A percentile compares a stretch with the other conserved stretches of the same genome.
Evolutionary conservation across 2,797 vertebrate species (phyloP).

Genomic region (Sebastes itinus): DNA sequence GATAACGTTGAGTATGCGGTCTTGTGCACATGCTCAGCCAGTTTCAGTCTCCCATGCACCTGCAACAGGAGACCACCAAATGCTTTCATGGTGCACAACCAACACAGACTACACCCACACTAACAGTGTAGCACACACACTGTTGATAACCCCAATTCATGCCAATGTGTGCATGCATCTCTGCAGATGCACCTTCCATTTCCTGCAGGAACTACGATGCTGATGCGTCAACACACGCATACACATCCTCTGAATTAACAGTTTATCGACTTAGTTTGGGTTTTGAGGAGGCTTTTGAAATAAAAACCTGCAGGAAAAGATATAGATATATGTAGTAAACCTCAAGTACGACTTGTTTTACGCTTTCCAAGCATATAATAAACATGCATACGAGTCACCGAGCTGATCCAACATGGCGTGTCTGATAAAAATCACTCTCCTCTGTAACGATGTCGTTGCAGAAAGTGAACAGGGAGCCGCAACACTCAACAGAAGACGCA

Average conservation of each 20-base stretch:
- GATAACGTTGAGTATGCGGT: background rate
- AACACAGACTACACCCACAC: conserved; percentile 21
- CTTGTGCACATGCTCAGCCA: background rate
- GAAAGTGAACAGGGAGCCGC: background rate
- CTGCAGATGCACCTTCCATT: conserved; percentile 62
- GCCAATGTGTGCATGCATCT: conserved; percentile 15
- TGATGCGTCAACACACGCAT: background rate
- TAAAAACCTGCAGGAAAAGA: background rate
- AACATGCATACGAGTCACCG: background rate
- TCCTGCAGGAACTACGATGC: conserved; percentile 57
- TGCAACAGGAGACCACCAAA: conserved; percentile 30
- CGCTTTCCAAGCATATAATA: background rate
- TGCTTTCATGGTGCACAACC: conserved; percentile 7
- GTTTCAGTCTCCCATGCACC: background rate
- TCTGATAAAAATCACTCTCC: background rate
- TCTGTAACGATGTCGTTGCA: background rate
- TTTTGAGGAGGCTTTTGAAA: background rate
- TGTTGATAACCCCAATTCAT: background rate
- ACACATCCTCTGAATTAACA: conserved; percentile 18
- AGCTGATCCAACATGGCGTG: background rate
- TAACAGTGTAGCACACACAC: background rate
- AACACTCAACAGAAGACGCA: conserved; percentile 7
- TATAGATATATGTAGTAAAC: background rate
- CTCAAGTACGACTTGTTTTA: background rate
- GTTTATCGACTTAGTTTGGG: background rate